Base-by-base conservation (phyloP, 2,113 vertebrate genomes). In the Phainopepla nitens region DNA sequence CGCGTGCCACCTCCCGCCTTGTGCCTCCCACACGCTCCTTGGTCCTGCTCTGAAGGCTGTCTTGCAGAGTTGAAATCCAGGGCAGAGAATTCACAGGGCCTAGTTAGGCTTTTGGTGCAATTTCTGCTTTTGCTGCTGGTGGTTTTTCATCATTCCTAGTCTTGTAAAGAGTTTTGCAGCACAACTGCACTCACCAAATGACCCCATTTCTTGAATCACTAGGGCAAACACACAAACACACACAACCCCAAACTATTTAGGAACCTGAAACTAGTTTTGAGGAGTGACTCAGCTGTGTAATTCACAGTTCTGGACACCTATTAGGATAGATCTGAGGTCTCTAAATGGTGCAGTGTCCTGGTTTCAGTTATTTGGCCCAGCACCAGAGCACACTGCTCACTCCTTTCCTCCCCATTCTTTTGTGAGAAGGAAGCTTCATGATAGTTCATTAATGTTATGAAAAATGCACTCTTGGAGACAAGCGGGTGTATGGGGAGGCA, bases 1-100 rank as follows among this genome's bases (percentile, higher is more conserved):
- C 0, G 0, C 0, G 0, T 0, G 0, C 27, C 22, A 9, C 53
- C 12, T n/a, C 19, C 24, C n/a, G 82, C 28, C 53, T 28, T 5
- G 5, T 11, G 7, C 8, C 19, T 86, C 84, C 53, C 1, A 8
- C 36, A 41, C 23, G 28, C 13, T 90, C n/a, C 22, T 72, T 19
- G 3, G 7, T 45, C 62, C 45, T 77, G 23, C 51, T 58, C 85
- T 58, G 27, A 70, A 80, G 68, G 19, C 58, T 91, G 28, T 45
- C 58, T 94, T 54, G 62, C 0, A 3, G 62, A 80, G 39, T 66
- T 86, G 54, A 81, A 95, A 47, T 50, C 50, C 35, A 58, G 42
- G 58, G 13, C 71, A 70, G 29, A 65, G 56, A 25, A 44, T 17
- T 92, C 11, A 4, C 45, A 66, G 33, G 33, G 16, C n/a, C 36